These are phyloP conservation scores for Orius laevigatus DNA, from an alignment of 1,140 invertebrate species.

Conservation along the genomic window DNA sequence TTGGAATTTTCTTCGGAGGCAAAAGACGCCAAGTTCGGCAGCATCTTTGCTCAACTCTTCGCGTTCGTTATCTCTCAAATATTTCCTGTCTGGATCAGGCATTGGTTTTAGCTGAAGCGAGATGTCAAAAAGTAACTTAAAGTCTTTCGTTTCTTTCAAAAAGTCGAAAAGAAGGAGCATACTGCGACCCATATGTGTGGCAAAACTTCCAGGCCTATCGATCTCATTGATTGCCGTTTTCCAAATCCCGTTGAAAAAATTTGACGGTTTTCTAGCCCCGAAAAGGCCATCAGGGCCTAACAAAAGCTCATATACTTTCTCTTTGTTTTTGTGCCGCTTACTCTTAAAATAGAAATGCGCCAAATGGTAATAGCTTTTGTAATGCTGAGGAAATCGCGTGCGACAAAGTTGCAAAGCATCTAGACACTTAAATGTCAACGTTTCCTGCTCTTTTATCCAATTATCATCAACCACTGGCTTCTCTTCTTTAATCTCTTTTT, in stretches of 20 bases:
- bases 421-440: constrained; percentile 41
- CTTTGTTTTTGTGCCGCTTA: constrained; percentile 43
- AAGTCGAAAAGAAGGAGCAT: constrained; percentile 66
- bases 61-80: constrained; percentile 62
- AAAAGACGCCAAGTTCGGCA: constrained; percentile 36
- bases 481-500: neutral
- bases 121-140: constrained; percentile 61
- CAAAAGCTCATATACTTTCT: constrained; percentile 52
- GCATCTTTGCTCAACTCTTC: constrained; percentile 59
- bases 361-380: constrained; percentile 79
- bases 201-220: constrained; percentile 79
- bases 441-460: constrained; percentile 27
- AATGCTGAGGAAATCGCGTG: constrained; percentile 73
- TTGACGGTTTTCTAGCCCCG: constrained; percentile 60
- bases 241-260: constrained; percentile 92
- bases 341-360: constrained; percentile 70
- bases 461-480: constrained; percentile 1
- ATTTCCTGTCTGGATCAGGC: constrained; percentile 68
- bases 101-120: constrained; percentile 57
- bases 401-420: constrained; percentile 69
- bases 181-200: constrained; percentile 75
- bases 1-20: constrained; percentile 30
- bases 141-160: constrained; percentile 58
- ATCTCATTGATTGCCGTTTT: constrained; percentile 77
- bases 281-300: constrained; percentile 64